phyloP scores from a whole-genome alignment of 2,888 invertebrate genomes.

The Drosophila phalerata region DNA sequence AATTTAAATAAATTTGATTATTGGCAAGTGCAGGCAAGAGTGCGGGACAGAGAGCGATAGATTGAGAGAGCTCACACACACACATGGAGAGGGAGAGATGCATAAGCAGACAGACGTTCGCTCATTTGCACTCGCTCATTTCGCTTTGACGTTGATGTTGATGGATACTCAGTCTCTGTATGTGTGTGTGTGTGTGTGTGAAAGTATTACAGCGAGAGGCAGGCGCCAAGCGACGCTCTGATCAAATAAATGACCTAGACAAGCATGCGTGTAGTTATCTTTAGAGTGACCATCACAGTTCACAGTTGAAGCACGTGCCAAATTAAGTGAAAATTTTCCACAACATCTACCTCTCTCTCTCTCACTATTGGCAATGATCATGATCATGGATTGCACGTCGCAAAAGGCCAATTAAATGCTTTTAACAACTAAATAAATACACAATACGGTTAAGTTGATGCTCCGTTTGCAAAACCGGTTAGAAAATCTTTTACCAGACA shows the following conservation, averaged over 20 bases:
- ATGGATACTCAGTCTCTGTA: background rate
- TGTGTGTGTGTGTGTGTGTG: slow-evolving; percentile 21
- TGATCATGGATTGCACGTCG: slow-evolving; percentile 25
- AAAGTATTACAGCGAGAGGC: slow-evolving; percentile 47
- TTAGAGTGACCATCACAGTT: slow-evolving; percentile 52
- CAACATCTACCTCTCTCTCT: background rate
- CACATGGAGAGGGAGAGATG: background rate
- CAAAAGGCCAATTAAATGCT: slow-evolving; percentile 55
- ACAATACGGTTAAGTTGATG: slow-evolving; percentile 30
- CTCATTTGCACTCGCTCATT: slow-evolving; percentile 78
- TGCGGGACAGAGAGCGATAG: slow-evolving; percentile 17
- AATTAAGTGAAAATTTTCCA: slow-evolving; percentile 65
- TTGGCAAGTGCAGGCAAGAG: slow-evolving; percentile 28
- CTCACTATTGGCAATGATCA: slow-evolving; percentile 63
- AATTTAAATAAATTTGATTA: slow-evolving; percentile 67
- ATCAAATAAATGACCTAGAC: slow-evolving; percentile 69
- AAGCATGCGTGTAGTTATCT: slow-evolving; percentile 52
- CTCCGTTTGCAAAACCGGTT: slow-evolving; percentile 64
- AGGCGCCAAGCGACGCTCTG: slow-evolving; percentile 12
- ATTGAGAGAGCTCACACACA: slow-evolving; percentile 15
- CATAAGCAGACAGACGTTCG: slow-evolving; percentile 23
- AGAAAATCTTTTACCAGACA: slow-evolving; percentile 64
- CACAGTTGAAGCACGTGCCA: slow-evolving; percentile 59
- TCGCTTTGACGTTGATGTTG: slow-evolving; percentile 16
- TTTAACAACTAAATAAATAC: background rate